These are phyloP conservation scores for Otis tarda DNA, from an alignment of 2,113 vertebrate genomes.

Conservation along the genomic window DNA sequence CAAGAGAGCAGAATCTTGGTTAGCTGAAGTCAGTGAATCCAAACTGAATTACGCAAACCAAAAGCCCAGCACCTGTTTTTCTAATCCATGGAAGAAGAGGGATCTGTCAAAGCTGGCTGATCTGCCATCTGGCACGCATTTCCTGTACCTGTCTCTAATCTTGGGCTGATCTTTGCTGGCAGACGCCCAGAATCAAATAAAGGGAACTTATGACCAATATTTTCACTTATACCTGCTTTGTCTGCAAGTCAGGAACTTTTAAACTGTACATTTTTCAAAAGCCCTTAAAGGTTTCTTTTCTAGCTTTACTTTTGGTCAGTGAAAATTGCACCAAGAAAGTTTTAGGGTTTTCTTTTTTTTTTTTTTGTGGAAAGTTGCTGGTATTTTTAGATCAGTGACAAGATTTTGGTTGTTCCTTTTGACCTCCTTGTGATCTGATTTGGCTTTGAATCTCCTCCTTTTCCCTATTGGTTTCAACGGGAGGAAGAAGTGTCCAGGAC, in stretches of 20 bases:
- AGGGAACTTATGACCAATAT: not conserved
- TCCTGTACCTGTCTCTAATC: constrained; percentile 4
- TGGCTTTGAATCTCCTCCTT: not conserved
- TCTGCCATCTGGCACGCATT: constrained; percentile 16
- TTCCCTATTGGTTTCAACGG: not conserved
- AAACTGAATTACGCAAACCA: not conserved
- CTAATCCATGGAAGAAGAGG: constrained; percentile 13
- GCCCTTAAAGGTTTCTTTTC: not conserved
- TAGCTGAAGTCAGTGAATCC: not conserved
- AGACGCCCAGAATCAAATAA: not conserved
- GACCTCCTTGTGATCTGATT: not conserved
- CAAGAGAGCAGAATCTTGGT: not conserved
- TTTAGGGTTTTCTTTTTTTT: not conserved
- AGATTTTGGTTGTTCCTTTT: not conserved
- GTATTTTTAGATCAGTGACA: not conserved
- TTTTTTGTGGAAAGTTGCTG: not conserved
- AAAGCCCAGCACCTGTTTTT: constrained; percentile 40
- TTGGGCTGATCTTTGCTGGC: not conserved
- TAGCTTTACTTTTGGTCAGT: not conserved
- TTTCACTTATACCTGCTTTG: not conserved
- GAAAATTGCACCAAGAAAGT: not conserved
- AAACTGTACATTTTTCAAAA: not conserved
- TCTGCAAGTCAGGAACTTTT: not conserved
- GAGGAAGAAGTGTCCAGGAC: not conserved
- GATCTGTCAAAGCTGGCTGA: not conserved